phyloP scores from a whole-genome alignment of 2,113 vertebrate species.

The Lampris megalopsis region DNA sequence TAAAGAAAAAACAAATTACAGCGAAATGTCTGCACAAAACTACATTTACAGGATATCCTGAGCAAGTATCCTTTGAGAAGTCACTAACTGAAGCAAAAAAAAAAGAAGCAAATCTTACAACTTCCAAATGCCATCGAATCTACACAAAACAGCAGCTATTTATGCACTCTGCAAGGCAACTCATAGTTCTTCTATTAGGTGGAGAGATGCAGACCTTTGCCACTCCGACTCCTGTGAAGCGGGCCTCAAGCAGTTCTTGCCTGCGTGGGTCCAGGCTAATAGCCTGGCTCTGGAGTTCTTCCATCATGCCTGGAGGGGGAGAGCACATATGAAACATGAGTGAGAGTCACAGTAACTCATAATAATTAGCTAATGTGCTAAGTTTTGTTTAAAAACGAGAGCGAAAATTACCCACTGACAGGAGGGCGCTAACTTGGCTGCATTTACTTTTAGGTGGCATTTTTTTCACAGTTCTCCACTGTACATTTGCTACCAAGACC shows the following conservation, averaged over 20 bases:
- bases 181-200: background rate
- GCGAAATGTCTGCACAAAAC: background rate
- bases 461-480: no score
- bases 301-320: conserved; percentile 90
- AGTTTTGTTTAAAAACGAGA: no score
- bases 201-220: conserved; percentile 85
- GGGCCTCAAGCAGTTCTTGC: conserved; percentile 94
- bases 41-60: background rate
- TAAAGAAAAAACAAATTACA: background rate
- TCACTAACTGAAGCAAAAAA: background rate
- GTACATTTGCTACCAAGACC: no score
- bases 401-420: no score
- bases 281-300: conserved; percentile 90
- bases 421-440: no score
- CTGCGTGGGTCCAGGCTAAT: conserved; percentile 91
- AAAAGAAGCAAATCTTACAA: background rate
- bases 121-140: background rate
- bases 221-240: conserved; percentile 93
- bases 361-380: no score
- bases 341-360: background rate
- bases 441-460: no score
- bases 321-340: conserved; percentile 23
- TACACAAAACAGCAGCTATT: background rate
- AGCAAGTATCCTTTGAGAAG: background rate
- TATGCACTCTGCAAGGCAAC: background rate